A percentile compares a stretch with the other conserved stretches of the same genome.
These are phyloP conservation scores for Clarias fuscus DNA, from an alignment of 2,797 vertebrate genomes.

Conservation along the genomic window DNA sequence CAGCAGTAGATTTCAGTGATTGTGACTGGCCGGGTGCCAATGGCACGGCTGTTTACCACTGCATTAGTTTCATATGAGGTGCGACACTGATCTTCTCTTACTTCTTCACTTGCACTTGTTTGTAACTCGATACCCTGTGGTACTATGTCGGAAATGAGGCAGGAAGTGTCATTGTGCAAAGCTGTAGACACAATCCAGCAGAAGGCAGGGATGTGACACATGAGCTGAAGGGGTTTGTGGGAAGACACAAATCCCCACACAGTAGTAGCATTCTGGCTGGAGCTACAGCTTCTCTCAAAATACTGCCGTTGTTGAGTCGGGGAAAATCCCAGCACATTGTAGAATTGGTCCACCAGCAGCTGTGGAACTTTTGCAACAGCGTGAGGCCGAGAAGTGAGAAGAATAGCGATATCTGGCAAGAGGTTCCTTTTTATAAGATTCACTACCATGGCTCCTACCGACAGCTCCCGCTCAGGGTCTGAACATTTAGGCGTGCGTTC, in stretches of 20 bases:
- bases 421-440: conserved; percentile 61
- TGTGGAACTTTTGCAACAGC: conserved; percentile 59
- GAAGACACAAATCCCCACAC: conserved; percentile 57
- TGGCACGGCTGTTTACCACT: background rate
- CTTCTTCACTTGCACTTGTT: background rate
- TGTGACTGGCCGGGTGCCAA: conserved; percentile 45
- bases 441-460: conserved; percentile 56
- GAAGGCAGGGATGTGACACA: conserved; percentile 65
- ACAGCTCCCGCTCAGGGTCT: conserved; percentile 54
- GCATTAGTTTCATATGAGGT: conserved; percentile 14
- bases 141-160: conserved; percentile 31
- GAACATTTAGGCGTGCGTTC: conserved; percentile 61
- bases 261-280: conserved; percentile 26
- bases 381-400: conserved; percentile 61
- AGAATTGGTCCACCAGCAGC: conserved; percentile 52
- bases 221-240: conserved; percentile 59
- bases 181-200: conserved; percentile 64
- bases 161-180: conserved; percentile 46
- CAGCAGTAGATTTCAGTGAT: conserved; percentile 64
- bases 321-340: conserved; percentile 60
- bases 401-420: conserved; percentile 55
- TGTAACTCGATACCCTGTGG: background rate
- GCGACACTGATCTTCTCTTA: background rate
- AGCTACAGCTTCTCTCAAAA: conserved; percentile 54
- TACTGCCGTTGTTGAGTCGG: conserved; percentile 57